phyloP scores from a whole-genome alignment of 2,797 vertebrate genomes.

The Urophycis tenuis region DNA sequence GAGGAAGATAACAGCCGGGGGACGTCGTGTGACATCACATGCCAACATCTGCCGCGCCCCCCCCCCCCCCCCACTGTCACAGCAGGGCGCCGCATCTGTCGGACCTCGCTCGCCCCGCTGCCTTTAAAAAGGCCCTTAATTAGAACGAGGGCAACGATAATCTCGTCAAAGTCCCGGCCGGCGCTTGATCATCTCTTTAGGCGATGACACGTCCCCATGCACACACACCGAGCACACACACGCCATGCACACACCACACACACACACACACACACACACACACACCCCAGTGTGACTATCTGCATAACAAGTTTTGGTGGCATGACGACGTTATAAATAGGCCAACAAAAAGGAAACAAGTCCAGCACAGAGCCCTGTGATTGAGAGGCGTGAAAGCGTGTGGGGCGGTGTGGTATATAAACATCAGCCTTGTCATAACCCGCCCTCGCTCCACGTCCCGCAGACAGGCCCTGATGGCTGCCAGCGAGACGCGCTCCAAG shows the following conservation, averaged over 20 bases:
- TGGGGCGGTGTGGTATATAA: background rate
- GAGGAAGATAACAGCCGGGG: background rate
- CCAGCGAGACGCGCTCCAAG: background rate
- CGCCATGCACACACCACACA: too few species aligned
- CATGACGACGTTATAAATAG: background rate
- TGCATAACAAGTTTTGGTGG: background rate
- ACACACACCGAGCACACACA: too few species aligned
- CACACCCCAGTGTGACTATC: background rate
- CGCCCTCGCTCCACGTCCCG: constrained; percentile 21
- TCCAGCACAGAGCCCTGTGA: background rate
- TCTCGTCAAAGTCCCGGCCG: background rate
- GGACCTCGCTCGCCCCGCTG: background rate
- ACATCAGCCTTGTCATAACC: constrained; percentile 3
- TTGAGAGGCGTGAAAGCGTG: background rate
- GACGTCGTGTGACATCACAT: background rate
- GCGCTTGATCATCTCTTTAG: background rate
- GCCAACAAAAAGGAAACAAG: background rate
- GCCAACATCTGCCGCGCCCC: background rate
- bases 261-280: background rate
- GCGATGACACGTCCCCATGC: background rate
- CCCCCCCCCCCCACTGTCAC: background rate
- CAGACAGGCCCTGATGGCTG: constrained; percentile 6
- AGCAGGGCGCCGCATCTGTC: background rate
- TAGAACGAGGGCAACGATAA: background rate
- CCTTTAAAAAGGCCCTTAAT: background rate